phyloP scores from a whole-genome alignment of 2,113 vertebrate genomes.

The Prunella himalayana region DNA sequence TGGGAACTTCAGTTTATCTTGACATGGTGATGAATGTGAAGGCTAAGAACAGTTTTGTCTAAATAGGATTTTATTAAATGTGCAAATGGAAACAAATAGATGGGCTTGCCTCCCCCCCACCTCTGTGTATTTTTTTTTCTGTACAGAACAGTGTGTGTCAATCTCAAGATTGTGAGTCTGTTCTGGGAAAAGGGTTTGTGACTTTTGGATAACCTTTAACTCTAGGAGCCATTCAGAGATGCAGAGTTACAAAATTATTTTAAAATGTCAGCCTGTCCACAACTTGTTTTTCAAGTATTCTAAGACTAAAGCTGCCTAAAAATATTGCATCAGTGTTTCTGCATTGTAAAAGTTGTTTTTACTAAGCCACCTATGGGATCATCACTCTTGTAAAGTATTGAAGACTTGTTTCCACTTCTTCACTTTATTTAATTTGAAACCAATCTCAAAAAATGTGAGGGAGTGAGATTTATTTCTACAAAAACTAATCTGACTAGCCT shows the following conservation, averaged over 20 bases:
- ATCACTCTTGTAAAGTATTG: neutral
- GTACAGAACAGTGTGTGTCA: neutral
- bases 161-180: neutral
- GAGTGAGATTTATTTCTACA: neutral
- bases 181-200: neutral
- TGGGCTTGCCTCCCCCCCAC: fast-evolving
- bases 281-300: neutral
- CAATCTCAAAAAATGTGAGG: neutral
- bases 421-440: neutral
- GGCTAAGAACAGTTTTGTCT: neutral
- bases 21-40: neutral
- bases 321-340: neutral
- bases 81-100: neutral
- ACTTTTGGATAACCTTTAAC: neutral
- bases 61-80: neutral
- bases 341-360: neutral
- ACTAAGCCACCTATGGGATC: neutral
- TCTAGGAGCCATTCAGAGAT: neutral
- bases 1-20: neutral
- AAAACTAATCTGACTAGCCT: neutral
- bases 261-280: neutral
- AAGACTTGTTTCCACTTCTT: neutral
- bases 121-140: neutral
- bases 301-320: neutral
- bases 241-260: neutral